A percentile compares a stretch with the other conserved stretches of the same genome.
phyloP scores from a whole-genome alignment of 2,888 invertebrate species.

The Mesochorus sp. region DNA sequence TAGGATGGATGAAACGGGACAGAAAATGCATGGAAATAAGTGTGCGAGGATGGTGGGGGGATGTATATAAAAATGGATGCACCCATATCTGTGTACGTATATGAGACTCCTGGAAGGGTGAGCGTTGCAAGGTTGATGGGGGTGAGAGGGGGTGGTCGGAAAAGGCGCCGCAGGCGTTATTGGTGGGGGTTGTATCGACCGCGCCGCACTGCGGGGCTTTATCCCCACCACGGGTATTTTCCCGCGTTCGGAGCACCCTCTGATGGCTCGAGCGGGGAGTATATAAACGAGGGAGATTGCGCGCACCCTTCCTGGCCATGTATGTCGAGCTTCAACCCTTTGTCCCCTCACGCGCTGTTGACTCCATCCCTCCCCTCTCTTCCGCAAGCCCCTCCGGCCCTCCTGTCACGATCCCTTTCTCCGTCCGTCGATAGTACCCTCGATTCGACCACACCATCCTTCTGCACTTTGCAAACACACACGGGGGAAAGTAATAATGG shows the following conservation, averaged over 20 bases:
- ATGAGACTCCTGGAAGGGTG: conserved; percentile 38
- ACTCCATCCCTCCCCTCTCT: conserved; percentile 17
- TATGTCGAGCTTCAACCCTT: conserved; percentile 21
- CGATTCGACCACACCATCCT: conserved; percentile 31
- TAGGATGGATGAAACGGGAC: conserved; percentile 6
- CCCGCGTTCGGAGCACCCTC: conserved; percentile 38
- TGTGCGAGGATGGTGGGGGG: background rate
- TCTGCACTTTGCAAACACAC: background rate
- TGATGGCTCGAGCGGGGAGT: conserved; percentile 5
- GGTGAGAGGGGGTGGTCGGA: conserved; percentile 51
- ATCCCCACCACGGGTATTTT: conserved; percentile 73
- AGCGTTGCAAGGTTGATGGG: conserved; percentile 31
- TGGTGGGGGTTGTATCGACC: conserved; percentile 80
- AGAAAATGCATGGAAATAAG: background rate
- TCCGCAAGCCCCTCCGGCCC: conserved; percentile 41
- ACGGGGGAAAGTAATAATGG: conserved; percentile 1
- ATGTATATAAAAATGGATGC: background rate
- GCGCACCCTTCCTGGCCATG: too few relatives aligned
- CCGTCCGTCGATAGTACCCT: conserved; percentile 48
- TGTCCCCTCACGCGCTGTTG: conserved; percentile 8
- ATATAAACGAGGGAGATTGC: too few relatives aligned
- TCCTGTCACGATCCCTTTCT: conserved; percentile 58
- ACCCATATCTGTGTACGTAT: background rate
- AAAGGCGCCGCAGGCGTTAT: conserved; percentile 62
- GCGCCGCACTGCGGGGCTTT: conserved; percentile 82